Percentiles rank a stretch among this genome's conserved stretches.
phyloP scores from a whole-genome alignment of 2,797 vertebrate species.

The Podarcis lilfordi region DNA sequence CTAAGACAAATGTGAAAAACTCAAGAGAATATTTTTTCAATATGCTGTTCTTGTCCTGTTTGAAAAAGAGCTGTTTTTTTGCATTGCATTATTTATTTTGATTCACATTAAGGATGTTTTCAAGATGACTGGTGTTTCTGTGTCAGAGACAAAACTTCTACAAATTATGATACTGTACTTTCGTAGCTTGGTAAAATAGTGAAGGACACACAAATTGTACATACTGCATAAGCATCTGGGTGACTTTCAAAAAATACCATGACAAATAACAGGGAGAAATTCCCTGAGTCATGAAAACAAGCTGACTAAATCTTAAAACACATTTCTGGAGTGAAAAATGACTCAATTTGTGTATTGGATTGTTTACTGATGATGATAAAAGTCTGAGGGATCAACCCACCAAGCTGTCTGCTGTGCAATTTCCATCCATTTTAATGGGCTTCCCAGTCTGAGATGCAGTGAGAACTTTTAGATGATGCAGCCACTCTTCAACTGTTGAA shows the following conservation, averaged over 20 bases:
- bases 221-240: constrained; percentile 37
- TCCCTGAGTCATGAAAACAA: constrained; percentile 36
- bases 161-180: constrained; percentile 31
- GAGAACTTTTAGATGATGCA: background rate
- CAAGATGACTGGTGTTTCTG: constrained; percentile 5
- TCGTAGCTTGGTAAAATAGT: constrained; percentile 34
- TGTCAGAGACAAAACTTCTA: background rate
- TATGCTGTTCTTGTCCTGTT: background rate
- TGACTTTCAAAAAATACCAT: constrained; percentile 51
- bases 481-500: background rate
- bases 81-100: background rate
- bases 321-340: constrained; percentile 27
- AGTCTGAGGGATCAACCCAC: background rate
- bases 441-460: background rate
- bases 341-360: constrained; percentile 18
- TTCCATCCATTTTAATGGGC: background rate
- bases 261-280: constrained; percentile 38
- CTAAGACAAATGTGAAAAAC: constrained; percentile 4
- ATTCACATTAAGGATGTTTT: constrained; percentile 22
- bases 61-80: background rate
- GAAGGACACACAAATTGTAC: constrained; percentile 52
- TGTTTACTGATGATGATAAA: constrained; percentile 36
- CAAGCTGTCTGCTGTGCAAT: background rate
- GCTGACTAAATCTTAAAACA: constrained; percentile 25
- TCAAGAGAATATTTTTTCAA: background rate